Evolutionary conservation across 2,797 vertebrate species (phyloP).

Genomic region (Danio aesculapii): DNA sequence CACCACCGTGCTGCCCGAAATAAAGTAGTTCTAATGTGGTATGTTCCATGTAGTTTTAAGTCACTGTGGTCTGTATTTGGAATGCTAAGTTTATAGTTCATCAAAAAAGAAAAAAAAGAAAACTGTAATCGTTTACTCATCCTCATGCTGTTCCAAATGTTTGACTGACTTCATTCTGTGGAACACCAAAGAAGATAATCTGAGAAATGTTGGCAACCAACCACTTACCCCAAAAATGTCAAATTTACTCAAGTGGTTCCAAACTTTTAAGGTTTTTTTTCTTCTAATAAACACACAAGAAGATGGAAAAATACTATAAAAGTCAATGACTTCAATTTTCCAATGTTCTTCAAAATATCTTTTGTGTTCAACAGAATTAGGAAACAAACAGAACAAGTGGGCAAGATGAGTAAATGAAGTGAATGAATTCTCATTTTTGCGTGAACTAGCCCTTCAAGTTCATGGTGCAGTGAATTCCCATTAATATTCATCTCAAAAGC

Average conservation of each 20-base stretch:
- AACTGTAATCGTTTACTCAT: background rate
- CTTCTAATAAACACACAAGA: too few relatives aligned
- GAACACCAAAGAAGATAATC: too few relatives aligned
- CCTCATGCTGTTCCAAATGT: background rate
- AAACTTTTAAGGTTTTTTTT: too few relatives aligned
- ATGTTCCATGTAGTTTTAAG: background rate
- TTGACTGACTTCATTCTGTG: background rate
- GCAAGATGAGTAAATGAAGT: background rate
- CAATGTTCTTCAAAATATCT: background rate
- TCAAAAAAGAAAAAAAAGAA: background rate
- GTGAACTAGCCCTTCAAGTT: background rate
- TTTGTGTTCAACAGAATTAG: background rate
- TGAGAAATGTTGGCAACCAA: too few relatives aligned
- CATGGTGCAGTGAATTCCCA: background rate
- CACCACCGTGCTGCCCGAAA: too few relatives aligned
- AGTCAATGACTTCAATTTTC: background rate
- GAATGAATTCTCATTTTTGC: background rate
- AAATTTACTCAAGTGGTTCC: too few relatives aligned
- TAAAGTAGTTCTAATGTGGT: background rate
- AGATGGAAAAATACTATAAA: background rate
- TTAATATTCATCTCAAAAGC: background rate
- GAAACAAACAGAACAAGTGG: background rate
- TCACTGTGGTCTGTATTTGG: background rate
- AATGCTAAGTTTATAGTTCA: background rate
- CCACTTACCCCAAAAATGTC: too few relatives aligned